phyloP scores from a whole-genome alignment of 1,140 invertebrate genomes.

The Brachionus koreanus region DNA sequence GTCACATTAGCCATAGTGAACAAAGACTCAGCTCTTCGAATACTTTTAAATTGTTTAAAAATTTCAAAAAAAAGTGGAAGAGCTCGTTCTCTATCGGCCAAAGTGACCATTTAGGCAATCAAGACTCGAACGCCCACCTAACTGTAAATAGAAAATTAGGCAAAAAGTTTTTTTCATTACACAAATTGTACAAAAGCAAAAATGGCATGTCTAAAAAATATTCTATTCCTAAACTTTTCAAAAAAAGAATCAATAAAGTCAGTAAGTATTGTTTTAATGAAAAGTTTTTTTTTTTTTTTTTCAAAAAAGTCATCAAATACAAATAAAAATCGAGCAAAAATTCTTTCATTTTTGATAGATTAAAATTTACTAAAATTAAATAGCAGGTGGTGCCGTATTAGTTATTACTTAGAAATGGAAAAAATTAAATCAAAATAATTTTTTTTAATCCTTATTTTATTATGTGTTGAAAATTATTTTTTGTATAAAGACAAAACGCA shows the following conservation, averaged over 20 bases:
- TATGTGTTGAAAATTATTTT: too few species aligned
- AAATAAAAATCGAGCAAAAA: too few species aligned
- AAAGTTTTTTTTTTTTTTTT: too few species aligned
- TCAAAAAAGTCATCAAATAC: too few species aligned
- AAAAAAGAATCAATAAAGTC: conserved; percentile 12
- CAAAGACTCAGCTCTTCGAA: background rate
- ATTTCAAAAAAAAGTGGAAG: conserved; percentile 17
- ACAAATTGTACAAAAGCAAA: background rate
- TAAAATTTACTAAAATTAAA: too few species aligned
- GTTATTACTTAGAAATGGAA: too few species aligned
- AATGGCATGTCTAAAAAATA: background rate
- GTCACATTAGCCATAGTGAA: background rate
- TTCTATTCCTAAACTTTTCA: background rate
- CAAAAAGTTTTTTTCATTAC: background rate
- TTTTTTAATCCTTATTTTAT: too few species aligned
- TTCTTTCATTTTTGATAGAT: too few species aligned
- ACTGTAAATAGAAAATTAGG: background rate
- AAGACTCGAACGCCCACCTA: background rate
- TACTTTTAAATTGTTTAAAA: conserved; percentile 15
- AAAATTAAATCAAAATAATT: too few species aligned
- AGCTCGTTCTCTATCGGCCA: background rate
- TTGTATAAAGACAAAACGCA: too few species aligned
- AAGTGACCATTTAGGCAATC: too few species aligned
- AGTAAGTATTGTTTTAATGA: background rate
- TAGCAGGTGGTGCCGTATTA: too few species aligned